Base-by-base conservation (phyloP, 37 sponge, comb jelly and placozoan species). In the Ianthella basta region DNA sequence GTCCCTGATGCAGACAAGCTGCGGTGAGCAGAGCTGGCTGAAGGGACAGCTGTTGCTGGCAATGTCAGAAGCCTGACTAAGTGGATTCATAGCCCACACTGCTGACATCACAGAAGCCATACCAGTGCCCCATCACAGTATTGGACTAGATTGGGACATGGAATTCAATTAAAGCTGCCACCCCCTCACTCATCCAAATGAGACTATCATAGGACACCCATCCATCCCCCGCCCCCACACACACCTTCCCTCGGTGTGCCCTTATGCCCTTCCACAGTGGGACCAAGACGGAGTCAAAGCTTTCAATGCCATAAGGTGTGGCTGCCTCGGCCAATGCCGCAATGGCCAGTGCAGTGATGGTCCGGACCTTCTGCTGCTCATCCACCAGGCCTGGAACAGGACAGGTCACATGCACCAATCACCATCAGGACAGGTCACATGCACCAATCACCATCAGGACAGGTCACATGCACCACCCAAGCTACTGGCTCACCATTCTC, bases 241-340 rank as follows among this genome's bases (percentile, higher is more conserved):
- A 33, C 63, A 90, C 91, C 83, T 90, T 90, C 70, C 91, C 91
- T 24, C 85, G 60, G 39, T 92, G 92, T 20, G 79, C 92, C 79
- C 95, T 82, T 39, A 95, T 98, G 13, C 99, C 99, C 82, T 96
- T 98, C 99, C 97, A 96, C 21, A 98, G 95, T 38, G 95, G 91
- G 27, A 97, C 97, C 19, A 98, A 89, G n/a, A 98, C 99, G 60
- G 92, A 91, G 44, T 98, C 99, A 88, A 98, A 98, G 16, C 93
- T 87, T 86, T 96, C 99, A 65, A 98, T 98, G 32, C 99, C 99
- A 70, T 98, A 98, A 1, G 99, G 99, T 44, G 99, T 98, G 69
- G 99, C 99, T 20, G 99, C 95, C 69, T 98, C 99, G 35, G 99
- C 97, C 60, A 98, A 89, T 0, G 99, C 99, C n/a, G 99, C 99